Evolutionary conservation across 2,113 vertebrate species (phyloP), one percentile per base, ranked within the genome.

Genomic region (Taxidea taxus): DNA sequence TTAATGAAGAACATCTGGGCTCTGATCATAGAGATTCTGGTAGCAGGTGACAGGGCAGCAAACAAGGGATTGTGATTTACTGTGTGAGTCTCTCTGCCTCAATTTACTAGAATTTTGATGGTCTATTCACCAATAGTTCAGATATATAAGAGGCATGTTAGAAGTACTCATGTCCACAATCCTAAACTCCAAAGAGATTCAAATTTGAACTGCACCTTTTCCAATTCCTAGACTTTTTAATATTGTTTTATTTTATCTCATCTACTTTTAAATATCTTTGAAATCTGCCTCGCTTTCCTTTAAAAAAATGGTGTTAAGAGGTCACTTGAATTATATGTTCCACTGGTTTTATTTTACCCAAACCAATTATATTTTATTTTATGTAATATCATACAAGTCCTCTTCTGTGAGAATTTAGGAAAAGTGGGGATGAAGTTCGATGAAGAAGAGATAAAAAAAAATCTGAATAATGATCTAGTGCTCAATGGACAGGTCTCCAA

Each of bases 101-200:
- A 62, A 37, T 51, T 7, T 47, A n/a, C 0, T 47, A 12, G 15
- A 62, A 14, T 16, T 4, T 7, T 58, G 4, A 20, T 25, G 1
- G 25, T 15, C 12, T n/a, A 3, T 13, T 70, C 29, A 81, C 4
- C 15, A 58, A 31, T 3, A 42, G 10, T 31, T 60, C 2, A n/a
- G 1, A 39, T 6, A 2, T 58, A 2, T 23, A 49, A 27, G n/a
- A 23, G 1, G 12, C 1, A 25, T 49, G 31, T 27, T 85, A 70
- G 56, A 18, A 34, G 11, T 3, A 6, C 13, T 70, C 1, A 9
- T 2, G 3, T 16, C 2, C 23, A 15, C 3, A 42, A 4, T 51
- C 10, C 15, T 21, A 9, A 25, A 31, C 27, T 8, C 54, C 21
- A 58, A 23, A 91, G 25, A 74, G 1, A n/a, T 42, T 66, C 18